Conservation (phyloP, 2,113 vertebrate genomes). For the Chlorodrepanis virens region DNA sequence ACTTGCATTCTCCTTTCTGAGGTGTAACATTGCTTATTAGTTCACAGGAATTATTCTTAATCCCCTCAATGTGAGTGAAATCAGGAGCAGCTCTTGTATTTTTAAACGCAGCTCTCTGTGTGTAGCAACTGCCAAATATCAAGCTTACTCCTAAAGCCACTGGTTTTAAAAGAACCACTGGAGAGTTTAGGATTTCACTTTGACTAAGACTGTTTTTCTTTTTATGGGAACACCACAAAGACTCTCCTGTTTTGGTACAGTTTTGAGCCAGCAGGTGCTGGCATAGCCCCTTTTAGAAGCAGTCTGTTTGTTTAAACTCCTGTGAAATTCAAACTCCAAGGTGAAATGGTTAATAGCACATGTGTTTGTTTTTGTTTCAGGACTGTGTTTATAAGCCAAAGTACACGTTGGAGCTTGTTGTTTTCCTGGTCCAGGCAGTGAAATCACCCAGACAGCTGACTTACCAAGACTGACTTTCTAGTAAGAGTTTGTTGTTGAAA, state of each 20-base stretch:
- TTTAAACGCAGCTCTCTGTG: not conserved
- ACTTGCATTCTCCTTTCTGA: not conserved
- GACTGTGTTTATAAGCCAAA: not conserved
- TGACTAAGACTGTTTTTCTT: conserved; percentile 25
- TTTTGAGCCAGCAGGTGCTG: conserved; percentile 9
- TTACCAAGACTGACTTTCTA: not conserved
- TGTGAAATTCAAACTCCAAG: not conserved
- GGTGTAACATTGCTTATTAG: not conserved
- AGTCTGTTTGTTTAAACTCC: not conserved
- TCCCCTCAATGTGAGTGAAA: conserved; percentile 9
- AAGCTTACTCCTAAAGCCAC: conserved; percentile 33
- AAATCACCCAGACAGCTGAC: not conserved
- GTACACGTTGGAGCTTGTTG: not conserved
- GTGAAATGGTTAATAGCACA: not conserved
- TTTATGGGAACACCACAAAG: not conserved
- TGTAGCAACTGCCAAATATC: not conserved
- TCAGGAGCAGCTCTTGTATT: not conserved
- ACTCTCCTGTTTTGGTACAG: not conserved
- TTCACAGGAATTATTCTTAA: not conserved
- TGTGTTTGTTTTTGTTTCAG: not conserved
- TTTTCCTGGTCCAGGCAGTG: not conserved
- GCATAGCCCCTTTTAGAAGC: not conserved
- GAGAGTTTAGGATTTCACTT: conserved; percentile 43
- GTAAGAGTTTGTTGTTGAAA: not conserved
- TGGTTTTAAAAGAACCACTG: conserved; percentile 27